A percentile compares a stretch with the other conserved stretches of the same genome.
These are phyloP conservation scores for Megalonaias nervosa DNA, from an alignment of 1,140 invertebrate genomes.

Conservation along the genomic window DNA sequence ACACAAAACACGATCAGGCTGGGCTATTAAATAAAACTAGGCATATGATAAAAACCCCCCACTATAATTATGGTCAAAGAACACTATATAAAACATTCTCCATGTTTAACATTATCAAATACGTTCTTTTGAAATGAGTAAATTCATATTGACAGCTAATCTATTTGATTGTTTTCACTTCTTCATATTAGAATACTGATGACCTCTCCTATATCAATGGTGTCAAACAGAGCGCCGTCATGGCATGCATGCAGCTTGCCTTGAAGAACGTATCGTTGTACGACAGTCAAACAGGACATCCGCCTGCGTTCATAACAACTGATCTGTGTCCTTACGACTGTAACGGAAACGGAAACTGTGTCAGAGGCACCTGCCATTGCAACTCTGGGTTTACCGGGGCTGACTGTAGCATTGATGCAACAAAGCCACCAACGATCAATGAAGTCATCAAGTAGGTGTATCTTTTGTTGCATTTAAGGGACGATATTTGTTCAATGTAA, in stretches of 20 bases:
- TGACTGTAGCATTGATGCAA: conserved; percentile 15
- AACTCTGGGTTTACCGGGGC: conserved; percentile 13
- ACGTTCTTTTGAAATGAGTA: too few relatives aligned
- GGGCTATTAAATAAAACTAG: too few relatives aligned
- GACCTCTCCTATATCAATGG: not conserved
- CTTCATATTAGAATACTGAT: too few relatives aligned
- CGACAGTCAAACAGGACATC: conserved; percentile 3
- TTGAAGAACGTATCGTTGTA: conserved; percentile 9
- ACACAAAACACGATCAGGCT: too few relatives aligned
- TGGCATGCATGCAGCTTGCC: conserved; percentile 1
- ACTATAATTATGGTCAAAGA: too few relatives aligned
- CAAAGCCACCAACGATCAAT: conserved; percentile 9
- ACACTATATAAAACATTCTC: too few relatives aligned
- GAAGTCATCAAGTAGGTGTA: conserved; percentile 12
- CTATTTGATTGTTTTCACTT: too few relatives aligned
- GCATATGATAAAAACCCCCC: too few relatives aligned
- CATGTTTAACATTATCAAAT: too few relatives aligned
- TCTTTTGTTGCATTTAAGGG: not conserved
- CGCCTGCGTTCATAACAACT: conserved; percentile 12
- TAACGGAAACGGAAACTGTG: conserved; percentile 7
- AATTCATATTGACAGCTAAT: too few relatives aligned
- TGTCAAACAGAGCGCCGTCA: conserved; percentile 3
- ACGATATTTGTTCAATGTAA: too few relatives aligned
- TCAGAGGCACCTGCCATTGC: conserved; percentile 12
- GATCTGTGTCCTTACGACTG: conserved; percentile 22